These are phyloP conservation scores for Hippocampus comes DNA, from an alignment of 2,113 vertebrate genomes.

Conservation along the genomic window DNA sequence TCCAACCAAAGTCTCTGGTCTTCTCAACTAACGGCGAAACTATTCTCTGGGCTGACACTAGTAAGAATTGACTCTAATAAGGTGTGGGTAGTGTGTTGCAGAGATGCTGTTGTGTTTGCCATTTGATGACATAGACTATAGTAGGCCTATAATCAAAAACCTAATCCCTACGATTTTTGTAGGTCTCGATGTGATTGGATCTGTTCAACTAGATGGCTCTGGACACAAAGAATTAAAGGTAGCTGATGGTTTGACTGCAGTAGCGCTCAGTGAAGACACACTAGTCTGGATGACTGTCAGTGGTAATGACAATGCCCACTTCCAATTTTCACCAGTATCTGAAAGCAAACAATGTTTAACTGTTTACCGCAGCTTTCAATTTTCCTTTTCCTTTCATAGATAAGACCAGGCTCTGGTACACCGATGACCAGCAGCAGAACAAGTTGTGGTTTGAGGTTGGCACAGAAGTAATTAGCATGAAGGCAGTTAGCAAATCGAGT, in stretches of 20 bases:
- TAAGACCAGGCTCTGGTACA: constrained; percentile 80
- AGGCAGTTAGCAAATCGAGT: constrained; percentile 73
- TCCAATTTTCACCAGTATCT: neutral
- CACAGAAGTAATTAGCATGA: constrained; percentile 75
- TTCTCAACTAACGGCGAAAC: constrained; percentile 71
- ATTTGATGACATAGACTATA: neutral
- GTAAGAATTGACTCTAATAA: constrained; percentile 56
- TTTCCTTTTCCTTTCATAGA: constrained; percentile 45
- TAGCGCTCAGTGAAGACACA: constrained; percentile 67
- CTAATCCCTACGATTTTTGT: constrained; percentile 9
- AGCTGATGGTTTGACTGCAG: constrained; percentile 65
- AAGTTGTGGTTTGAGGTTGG: constrained; percentile 81
- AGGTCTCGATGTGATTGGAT: constrained; percentile 76
- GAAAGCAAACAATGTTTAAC: neutral
- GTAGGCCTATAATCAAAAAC: neutral
- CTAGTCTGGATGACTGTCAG: constrained; percentile 82
- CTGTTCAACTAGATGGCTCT: constrained; percentile 75
- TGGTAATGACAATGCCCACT: constrained; percentile 44
- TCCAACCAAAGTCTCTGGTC: constrained; percentile 70
- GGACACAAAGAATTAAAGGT: constrained; percentile 68
- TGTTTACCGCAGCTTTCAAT: neutral
- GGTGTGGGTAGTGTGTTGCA: neutral
- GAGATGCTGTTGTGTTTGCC: neutral
- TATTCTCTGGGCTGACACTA: constrained; percentile 83
- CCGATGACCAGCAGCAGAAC: constrained; percentile 60